A percentile compares a stretch with the other conserved stretches of the same genome.
Conservation (phyloP, 1,140 invertebrate genomes). For the Pseudomyrmex concolor region DNA sequence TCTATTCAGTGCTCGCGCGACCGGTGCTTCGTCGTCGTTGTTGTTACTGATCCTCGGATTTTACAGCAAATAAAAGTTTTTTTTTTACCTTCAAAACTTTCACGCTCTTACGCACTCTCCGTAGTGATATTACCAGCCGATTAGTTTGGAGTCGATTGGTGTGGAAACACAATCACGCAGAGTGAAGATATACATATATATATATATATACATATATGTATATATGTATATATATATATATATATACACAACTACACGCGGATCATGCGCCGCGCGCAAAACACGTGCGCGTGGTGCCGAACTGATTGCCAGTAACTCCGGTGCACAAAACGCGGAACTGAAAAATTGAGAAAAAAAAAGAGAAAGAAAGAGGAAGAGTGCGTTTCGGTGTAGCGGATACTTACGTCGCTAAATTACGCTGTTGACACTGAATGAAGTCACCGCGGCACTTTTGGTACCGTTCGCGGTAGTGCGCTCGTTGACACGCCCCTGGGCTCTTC, state of each 20-base stretch:
- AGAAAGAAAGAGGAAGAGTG: conserved; percentile 3
- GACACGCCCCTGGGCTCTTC: conserved; percentile 45
- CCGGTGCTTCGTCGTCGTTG: conserved; percentile 33
- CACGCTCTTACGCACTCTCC: too few species aligned
- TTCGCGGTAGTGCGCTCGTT: conserved; percentile 4
- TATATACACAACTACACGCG: neutral
- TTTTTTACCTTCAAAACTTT: too few species aligned
- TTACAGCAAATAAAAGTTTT: too few species aligned
- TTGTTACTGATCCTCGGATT: neutral
- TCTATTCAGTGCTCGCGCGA: conserved; percentile 51
- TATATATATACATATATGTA: too few species aligned
- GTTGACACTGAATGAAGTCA: conserved; percentile 35
- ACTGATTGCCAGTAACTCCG: conserved; percentile 2
- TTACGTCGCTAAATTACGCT: neutral
- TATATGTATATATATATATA: neutral
- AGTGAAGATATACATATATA: too few species aligned
- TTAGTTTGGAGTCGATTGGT: too few species aligned
- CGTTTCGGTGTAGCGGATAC: neutral
- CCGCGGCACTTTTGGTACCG: neutral
- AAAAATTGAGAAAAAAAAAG: neutral
- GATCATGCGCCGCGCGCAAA: conserved; percentile 61
- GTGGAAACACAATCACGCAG: too few species aligned
- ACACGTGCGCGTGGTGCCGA: conserved; percentile 61
- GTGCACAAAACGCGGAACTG: neutral
- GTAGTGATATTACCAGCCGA: too few species aligned